Percentiles rank a stretch among this genome's conserved stretches.
Evolutionary conservation across 2,113 vertebrate species (phyloP).

Genomic region (Lagopus leucura): DNA sequence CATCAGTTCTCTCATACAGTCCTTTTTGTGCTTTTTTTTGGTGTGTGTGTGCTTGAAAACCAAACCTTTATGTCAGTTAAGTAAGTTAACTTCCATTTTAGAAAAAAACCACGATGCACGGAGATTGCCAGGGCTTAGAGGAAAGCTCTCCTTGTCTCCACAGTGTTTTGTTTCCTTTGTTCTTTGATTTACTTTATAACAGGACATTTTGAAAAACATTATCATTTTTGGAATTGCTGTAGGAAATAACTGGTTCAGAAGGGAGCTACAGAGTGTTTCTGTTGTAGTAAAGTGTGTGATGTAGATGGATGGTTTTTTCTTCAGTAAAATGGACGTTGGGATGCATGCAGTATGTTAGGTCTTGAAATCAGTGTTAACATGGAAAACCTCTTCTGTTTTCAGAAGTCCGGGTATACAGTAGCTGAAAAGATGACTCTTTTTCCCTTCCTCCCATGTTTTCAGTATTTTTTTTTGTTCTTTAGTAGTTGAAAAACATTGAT

Average conservation of each 20-base stretch:
- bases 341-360: not conserved
- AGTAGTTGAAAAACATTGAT: rapidly evolving
- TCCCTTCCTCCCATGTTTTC: not conserved
- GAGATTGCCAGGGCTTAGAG: not conserved
- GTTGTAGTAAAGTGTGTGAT: not conserved
- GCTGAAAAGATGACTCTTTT: not conserved
- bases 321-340: not conserved
- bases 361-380: not conserved
- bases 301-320: not conserved
- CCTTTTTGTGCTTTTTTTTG: not conserved
- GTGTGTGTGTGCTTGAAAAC: too few relatives aligned
- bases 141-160: not conserved
- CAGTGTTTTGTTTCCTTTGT: not conserved
- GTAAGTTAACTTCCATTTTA: not conserved
- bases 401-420: not conserved
- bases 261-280: not conserved
- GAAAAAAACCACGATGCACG: not conserved
- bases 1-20: not conserved
- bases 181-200: not conserved
- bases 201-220: not conserved
- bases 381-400: not conserved
- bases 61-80: not conserved
- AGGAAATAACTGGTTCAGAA: not conserved
- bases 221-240: not conserved
- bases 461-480: not conserved